Evolutionary conservation across 2,797 vertebrate genomes (phyloP).

Genomic region (Halcyon badia): DNA sequence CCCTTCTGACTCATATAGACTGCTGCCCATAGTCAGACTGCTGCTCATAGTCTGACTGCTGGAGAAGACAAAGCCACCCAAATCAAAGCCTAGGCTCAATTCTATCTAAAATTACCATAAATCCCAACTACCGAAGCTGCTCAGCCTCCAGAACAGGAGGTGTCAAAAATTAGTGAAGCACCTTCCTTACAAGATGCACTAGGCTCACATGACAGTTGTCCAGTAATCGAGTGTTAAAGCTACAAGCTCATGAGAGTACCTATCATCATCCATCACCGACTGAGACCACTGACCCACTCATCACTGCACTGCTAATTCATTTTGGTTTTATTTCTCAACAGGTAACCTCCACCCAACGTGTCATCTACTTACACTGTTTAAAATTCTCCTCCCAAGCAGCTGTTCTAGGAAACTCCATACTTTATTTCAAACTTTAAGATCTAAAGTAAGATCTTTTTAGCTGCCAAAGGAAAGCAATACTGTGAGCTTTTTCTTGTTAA

Average conservation of each 20-base stretch:
- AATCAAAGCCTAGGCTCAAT: neutral
- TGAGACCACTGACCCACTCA: neutral
- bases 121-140: neutral
- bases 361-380: neutral
- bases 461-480: conserved; percentile 15
- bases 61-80: neutral
- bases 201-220: neutral
- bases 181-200: neutral
- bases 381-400: conserved; percentile 1
- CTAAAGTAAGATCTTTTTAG: neutral
- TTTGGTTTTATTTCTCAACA: neutral
- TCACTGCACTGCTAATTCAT: neutral
- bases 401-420: neutral
- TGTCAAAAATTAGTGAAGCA: neutral
- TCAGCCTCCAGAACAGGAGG: neutral
- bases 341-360: neutral
- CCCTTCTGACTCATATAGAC: neutral
- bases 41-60: neutral
- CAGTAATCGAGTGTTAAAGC: neutral
- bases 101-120: neutral
- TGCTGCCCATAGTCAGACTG: neutral
- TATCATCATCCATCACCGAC: neutral
- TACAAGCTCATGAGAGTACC: neutral
- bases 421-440: neutral
- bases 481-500: neutral